Base-by-base conservation (phyloP, 2,113 vertebrate species). In the Hippoglossus stenolepis region DNA sequence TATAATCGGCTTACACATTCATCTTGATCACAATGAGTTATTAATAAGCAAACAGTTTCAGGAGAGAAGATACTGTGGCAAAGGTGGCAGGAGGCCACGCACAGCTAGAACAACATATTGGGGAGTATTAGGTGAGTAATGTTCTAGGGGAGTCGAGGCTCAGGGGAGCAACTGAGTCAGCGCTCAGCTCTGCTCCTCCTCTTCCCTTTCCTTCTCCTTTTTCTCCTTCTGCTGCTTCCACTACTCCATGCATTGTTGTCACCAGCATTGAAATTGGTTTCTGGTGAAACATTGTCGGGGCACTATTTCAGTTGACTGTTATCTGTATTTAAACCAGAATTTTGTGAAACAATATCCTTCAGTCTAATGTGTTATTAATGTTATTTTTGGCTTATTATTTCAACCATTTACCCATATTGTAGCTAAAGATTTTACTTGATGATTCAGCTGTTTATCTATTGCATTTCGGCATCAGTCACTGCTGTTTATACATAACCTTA, bases 91-190 rank as follows among this genome's bases (percentile, higher is more conserved):
- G 17, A 20, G 9, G 43, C 56, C 76, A 57, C 13, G 61, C 53
- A 24, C 79, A 63, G 72, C 82, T 82, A 66, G 57, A 80, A 69
- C 73, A 75, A 54, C 77, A 67, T 59, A 23, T n/a, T 62, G 70
- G 60, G 65, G 73, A 70, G 65, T 73, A 62, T 73, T 59, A 78
- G 70, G 63, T 86, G 85, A 79, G 70, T 79, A 78, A 83, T 79
- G 65, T 70, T 84, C 63, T 24, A 65, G 58, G 31, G 73, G 57
- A 84, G 67, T 73, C 31, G 53, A 74, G 75, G 64, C 78, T 76
- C 80, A 71, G 64, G 85, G 63, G 45, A 77, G 28, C 35, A 58
- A 59, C 75, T 87, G 84, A 88, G 75, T 89, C 85, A 87, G 85
- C 82, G 86, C 76, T 40, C 64, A 49, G 40, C 49, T 31, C 20